These are phyloP conservation scores for Heptranchias perlo DNA, from an alignment of 2,113 vertebrate genomes.

Conservation along the genomic window DNA sequence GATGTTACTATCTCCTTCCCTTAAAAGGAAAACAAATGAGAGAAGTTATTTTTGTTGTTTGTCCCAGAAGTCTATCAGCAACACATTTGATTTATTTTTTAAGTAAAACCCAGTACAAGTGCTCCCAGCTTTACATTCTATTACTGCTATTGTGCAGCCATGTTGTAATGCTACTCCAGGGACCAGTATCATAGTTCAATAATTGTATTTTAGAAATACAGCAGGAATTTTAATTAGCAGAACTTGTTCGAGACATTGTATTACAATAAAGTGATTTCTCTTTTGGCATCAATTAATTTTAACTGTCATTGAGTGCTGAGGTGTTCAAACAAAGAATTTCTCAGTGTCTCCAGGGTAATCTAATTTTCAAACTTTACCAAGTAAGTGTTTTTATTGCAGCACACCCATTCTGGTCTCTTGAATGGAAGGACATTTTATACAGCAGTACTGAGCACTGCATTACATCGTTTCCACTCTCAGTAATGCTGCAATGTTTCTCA, in stretches of 20 bases:
- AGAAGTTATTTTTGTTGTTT: neutral
- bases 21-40: neutral
- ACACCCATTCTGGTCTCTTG: neutral
- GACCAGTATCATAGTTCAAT: neutral
- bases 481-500: neutral
- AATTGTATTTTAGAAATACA: constrained; percentile 33
- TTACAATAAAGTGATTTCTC: neutral
- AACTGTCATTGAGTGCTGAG: neutral
- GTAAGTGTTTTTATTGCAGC: neutral
- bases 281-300: constrained; percentile 21
- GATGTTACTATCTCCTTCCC: neutral
- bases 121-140: neutral
- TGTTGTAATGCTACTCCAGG: neutral
- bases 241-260: constrained; percentile 10
- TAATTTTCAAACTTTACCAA: neutral
- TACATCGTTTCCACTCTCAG: neutral
- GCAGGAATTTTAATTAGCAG: constrained; percentile 16
- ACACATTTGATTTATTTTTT: neutral
- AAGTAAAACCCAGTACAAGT: too few relatives aligned
- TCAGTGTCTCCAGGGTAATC: neutral
- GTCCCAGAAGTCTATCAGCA: neutral
- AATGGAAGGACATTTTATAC: neutral
- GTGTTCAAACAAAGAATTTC: neutral
- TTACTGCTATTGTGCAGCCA: neutral
- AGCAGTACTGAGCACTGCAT: neutral